These are phyloP conservation scores for Chionis minor DNA, from an alignment of 2,113 vertebrate species.

Conservation along the genomic window DNA sequence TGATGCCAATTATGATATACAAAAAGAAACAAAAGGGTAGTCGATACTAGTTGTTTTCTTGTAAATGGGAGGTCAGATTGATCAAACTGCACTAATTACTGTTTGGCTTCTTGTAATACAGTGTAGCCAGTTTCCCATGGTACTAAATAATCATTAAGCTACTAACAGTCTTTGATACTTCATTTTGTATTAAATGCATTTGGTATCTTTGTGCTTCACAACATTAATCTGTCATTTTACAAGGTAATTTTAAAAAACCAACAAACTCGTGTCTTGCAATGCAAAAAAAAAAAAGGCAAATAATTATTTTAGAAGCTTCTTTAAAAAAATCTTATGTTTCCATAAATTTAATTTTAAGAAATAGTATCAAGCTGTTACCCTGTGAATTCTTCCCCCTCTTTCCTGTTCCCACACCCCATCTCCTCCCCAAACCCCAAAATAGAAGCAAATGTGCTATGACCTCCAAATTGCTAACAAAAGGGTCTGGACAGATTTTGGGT, in stretches of 20 bases:
- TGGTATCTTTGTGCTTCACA: neutral
- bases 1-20: neutral
- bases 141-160: neutral
- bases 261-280: neutral
- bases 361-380: neutral
- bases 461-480: neutral
- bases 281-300: neutral
- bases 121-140: neutral
- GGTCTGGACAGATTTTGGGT: neutral
- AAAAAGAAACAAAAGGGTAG: neutral
- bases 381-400: neutral
- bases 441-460: neutral
- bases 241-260: neutral
- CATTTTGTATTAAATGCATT: neutral
- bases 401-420: neutral
- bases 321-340: fast-evolving
- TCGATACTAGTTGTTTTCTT: neutral
- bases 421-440: neutral
- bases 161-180: neutral
- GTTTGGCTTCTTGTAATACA: neutral
- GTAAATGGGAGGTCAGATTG: neutral
- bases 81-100: neutral
- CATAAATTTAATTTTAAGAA: neutral
- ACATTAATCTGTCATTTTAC: neutral
- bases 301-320: neutral